Evolutionary conservation across 2,888 invertebrate species (phyloP).

Genomic region (Heliothis peltigera): DNA sequence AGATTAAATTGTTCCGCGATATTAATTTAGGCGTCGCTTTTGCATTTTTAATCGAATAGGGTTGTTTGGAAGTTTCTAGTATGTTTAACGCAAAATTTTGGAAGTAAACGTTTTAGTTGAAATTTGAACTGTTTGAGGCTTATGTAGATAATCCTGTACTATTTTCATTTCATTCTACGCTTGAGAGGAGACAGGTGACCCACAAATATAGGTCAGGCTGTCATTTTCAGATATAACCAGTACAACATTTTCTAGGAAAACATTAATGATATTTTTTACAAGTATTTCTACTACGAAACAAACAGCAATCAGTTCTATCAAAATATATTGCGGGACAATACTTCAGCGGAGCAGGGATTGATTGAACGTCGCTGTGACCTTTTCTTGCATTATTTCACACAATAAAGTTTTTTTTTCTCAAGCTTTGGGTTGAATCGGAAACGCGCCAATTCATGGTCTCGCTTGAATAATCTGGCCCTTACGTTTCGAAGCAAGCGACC

Average conservation of each 20-base stretch:
- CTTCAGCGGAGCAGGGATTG: conserved; percentile 23
- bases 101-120: background rate
- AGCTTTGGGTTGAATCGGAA: conserved; percentile 32
- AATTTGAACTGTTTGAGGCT: background rate
- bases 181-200: conserved; percentile 4
- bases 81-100: background rate
- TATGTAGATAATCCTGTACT: background rate
- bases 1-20: conserved; percentile 78
- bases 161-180: background rate
- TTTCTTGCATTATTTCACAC: conserved; percentile 37
- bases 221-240: conserved; percentile 27
- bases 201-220: conserved; percentile 28
- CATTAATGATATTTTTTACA: conserved; percentile 15
- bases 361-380: conserved; percentile 13
- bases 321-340: conserved; percentile 31
- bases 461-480: conserved; percentile 45
- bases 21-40: conserved; percentile 67
- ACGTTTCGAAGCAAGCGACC: conserved; percentile 38
- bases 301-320: background rate
- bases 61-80: conserved; percentile 8
- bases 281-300: conserved; percentile 1
- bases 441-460: conserved; percentile 54
- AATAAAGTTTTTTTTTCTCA: conserved; percentile 43
- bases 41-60: conserved; percentile 44
- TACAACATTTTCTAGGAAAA: conserved; percentile 22